phyloP scores from a whole-genome alignment of 2,888 invertebrate species.

The Panopea generosa region DNA sequence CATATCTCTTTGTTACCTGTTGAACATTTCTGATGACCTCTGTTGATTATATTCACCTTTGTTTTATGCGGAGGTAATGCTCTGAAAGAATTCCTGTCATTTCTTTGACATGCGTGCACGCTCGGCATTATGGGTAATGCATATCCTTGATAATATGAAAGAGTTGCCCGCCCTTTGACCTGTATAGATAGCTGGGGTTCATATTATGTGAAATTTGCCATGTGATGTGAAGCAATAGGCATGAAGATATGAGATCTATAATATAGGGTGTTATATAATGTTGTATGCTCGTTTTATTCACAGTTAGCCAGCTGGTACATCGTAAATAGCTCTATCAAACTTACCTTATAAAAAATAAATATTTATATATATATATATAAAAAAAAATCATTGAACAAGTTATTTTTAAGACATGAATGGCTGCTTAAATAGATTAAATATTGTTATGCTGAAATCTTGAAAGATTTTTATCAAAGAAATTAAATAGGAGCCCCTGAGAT shows the following conservation, averaged over 20 bases:
- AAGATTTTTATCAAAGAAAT: too few species aligned
- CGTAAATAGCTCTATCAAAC: too few species aligned
- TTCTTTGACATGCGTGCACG: slow-evolving; percentile 8
- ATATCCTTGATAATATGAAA: slow-evolving; percentile 18
- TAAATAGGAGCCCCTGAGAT: too few species aligned
- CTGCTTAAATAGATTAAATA: too few species aligned
- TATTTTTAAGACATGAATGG: too few species aligned
- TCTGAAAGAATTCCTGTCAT: slow-evolving; percentile 20
- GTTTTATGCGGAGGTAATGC: slow-evolving; percentile 16
- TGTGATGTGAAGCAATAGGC: slow-evolving; percentile 24
- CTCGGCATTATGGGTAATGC: slow-evolving; percentile 19
- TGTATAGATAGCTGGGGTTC: slow-evolving; percentile 15
- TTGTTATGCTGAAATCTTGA: too few species aligned
- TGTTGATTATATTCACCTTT: slow-evolving; percentile 33
- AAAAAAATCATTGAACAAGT: too few species aligned
- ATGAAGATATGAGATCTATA: slow-evolving; percentile 24
- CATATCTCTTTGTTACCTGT: not conserved
- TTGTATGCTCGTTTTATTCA: too few species aligned
- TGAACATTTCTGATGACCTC: slow-evolving; percentile 20
- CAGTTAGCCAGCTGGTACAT: too few species aligned
- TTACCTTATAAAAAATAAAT: too few species aligned
- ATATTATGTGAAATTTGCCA: slow-evolving; percentile 32
- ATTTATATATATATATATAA: too few species aligned
- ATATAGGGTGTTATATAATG: not conserved
- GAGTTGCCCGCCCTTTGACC: slow-evolving; percentile 10